A percentile compares a stretch with the other conserved stretches of the same genome.
Evolutionary conservation across 2,113 vertebrate species (phyloP).

Genomic region (Cygnus buccinator): DNA sequence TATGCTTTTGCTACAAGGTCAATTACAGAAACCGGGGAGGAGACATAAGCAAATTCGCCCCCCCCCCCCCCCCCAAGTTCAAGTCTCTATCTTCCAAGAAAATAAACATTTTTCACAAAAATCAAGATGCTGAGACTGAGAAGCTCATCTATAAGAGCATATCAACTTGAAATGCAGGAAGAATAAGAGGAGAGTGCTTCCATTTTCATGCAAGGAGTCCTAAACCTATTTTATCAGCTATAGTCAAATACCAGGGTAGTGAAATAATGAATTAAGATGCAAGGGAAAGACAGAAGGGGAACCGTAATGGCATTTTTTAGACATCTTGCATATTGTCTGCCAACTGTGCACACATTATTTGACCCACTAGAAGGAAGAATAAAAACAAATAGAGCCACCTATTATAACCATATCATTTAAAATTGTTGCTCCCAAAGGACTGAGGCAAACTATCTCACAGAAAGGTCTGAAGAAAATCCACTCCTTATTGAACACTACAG

Average conservation of each 20-base stretch:
- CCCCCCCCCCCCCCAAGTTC: not conserved
- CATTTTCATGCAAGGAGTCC: not conserved
- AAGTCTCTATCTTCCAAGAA: not conserved
- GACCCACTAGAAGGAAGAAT: not conserved
- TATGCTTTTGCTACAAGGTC: not conserved
- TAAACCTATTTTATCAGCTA: not conserved
- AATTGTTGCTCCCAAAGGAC: not conserved
- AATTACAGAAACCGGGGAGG: not conserved
- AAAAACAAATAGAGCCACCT: not conserved
- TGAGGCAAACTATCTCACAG: not conserved
- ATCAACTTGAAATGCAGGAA: not conserved
- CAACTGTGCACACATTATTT: not conserved
- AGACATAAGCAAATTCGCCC: not conserved
- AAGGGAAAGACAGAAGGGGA: not conserved
- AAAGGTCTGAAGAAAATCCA: not conserved
- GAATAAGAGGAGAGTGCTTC: not conserved
- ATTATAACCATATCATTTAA: accelerated
- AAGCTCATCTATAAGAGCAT: not conserved
- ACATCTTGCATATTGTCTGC: not conserved
- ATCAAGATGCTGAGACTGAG: not conserved
- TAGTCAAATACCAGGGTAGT: not conserved
- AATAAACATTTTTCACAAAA: not conserved
- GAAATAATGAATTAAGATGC: not conserved
- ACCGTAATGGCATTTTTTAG: not conserved
- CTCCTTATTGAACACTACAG: not conserved